phyloP scores from a whole-genome alignment of 2,797 vertebrate species.

The Argya squamiceps region DNA sequence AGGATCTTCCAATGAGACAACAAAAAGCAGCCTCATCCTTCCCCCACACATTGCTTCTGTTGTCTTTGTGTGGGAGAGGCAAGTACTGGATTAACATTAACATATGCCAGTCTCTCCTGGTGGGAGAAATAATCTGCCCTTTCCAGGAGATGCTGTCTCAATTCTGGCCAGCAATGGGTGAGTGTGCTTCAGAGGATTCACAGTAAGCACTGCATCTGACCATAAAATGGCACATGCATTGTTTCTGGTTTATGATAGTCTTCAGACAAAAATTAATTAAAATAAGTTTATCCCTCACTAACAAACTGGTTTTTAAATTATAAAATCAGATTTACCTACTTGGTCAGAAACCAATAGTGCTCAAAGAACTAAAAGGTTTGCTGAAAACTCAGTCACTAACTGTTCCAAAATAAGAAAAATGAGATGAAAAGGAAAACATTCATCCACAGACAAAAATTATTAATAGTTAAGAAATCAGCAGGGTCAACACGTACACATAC shows the following conservation, averaged over 20 bases:
- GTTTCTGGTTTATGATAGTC: neutral
- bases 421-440: neutral
- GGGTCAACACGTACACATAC: neutral
- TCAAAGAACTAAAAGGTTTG: neutral
- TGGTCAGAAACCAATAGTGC: neutral
- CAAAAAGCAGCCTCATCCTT: neutral
- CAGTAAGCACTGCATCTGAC: neutral
- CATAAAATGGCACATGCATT: neutral
- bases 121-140: neutral
- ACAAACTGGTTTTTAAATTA: neutral
- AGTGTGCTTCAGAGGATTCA: neutral
- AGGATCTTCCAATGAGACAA: neutral
- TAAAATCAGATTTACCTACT: neutral
- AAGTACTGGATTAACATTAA: neutral
- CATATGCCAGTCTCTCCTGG: neutral
- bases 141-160: neutral
- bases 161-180: neutral
- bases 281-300: neutral
- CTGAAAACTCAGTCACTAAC: neutral
- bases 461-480: neutral
- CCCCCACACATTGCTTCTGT: neutral
- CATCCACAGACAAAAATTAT: neutral
- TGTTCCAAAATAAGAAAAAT: neutral
- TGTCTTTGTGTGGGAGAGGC: neutral
- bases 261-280: neutral